phyloP scores from a whole-genome alignment of 2,797 vertebrate genomes.

The Siniperca scherzeri region DNA sequence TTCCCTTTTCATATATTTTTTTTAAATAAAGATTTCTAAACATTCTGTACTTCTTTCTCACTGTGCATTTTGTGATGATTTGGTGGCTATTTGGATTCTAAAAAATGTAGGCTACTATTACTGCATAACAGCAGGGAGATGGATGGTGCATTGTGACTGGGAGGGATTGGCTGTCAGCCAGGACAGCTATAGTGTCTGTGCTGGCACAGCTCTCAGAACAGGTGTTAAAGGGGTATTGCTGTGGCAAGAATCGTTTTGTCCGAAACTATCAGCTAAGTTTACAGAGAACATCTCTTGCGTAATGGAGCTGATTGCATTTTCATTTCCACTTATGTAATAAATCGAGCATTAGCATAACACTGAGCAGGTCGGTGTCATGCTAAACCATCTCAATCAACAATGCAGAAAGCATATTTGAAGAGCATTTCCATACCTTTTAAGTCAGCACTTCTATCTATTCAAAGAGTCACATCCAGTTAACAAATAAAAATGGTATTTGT shows the following conservation, averaged over 20 bases:
- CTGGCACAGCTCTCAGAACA: conserved; percentile 55
- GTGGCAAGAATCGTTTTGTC: conserved; percentile 50
- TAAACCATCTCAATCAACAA: conserved; percentile 6
- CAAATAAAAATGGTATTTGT: background rate
- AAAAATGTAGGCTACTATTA: conserved; percentile 31
- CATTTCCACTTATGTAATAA: conserved; percentile 45
- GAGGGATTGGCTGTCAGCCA: conserved; percentile 55
- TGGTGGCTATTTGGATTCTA: conserved; percentile 24
- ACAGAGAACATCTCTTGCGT: conserved; percentile 34
- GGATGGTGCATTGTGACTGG: conserved; percentile 43
- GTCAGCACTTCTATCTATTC: background rate
- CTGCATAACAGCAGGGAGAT: conserved; percentile 30
- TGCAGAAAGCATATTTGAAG: conserved; percentile 19
- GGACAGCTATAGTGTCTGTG: conserved; percentile 36
- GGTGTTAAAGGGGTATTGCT: conserved; percentile 49
- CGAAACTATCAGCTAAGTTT: conserved; percentile 49
- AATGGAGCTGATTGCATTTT: conserved; percentile 53
- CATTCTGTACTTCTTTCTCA: background rate
- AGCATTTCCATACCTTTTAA: conserved; percentile 23
- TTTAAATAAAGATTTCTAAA: conserved; percentile 6
- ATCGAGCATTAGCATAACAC: conserved; percentile 27
- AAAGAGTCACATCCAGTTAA: conserved; percentile 12
- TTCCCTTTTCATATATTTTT: background rate
- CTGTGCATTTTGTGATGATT: conserved; percentile 21
- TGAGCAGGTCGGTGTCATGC: conserved; percentile 10